Percentiles rank a stretch among this genome's conserved stretches.
Evolutionary conservation across 2,888 invertebrate species (phyloP).

Genomic region (Drosophila mulleri): DNA sequence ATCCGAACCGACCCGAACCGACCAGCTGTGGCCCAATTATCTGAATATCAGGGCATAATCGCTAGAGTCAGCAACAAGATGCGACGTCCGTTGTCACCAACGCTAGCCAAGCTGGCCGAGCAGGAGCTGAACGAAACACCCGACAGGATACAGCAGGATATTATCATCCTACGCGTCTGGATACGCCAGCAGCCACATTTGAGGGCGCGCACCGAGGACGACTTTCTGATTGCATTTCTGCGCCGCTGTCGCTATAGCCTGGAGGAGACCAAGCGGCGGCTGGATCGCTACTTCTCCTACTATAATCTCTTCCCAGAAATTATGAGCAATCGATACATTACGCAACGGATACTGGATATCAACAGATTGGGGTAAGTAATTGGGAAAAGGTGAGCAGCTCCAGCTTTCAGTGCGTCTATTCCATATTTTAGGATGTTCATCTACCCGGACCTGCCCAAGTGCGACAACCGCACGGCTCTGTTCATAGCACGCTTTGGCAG

Average conservation of each 20-base stretch:
- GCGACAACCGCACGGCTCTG: conserved; percentile 71
- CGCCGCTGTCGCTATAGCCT: conserved; percentile 78
- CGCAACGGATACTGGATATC: conserved; percentile 69
- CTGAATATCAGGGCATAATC: conserved; percentile 36
- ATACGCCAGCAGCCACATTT: conserved; percentile 86
- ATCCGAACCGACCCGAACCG: neutral
- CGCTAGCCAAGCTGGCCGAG: conserved; percentile 83
- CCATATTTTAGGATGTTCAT: conserved; percentile 51
- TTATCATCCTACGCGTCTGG: conserved; percentile 86
- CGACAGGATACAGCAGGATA: conserved; percentile 84
- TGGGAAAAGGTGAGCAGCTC: neutral
- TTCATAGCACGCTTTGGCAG: conserved; percentile 75
- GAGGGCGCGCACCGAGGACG: conserved; percentile 80
- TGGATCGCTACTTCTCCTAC: conserved; percentile 74
- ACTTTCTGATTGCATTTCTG: conserved; percentile 78
- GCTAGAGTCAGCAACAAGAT: conserved; percentile 50
- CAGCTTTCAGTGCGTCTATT: too few species aligned
- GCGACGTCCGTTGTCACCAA: conserved; percentile 77
- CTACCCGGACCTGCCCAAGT: conserved; percentile 76
- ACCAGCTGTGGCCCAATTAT: conserved; percentile 31
- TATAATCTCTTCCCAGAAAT: conserved; percentile 78
- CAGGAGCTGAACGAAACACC: conserved; percentile 86
- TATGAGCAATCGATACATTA: conserved; percentile 70
- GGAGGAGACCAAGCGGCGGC: conserved; percentile 78
- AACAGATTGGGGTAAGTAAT: conserved; percentile 75